Evolutionary conservation across 2,888 invertebrate species (phyloP), one percentile per base, ranked within the genome.

Genomic region (Clostera curtula): DNA sequence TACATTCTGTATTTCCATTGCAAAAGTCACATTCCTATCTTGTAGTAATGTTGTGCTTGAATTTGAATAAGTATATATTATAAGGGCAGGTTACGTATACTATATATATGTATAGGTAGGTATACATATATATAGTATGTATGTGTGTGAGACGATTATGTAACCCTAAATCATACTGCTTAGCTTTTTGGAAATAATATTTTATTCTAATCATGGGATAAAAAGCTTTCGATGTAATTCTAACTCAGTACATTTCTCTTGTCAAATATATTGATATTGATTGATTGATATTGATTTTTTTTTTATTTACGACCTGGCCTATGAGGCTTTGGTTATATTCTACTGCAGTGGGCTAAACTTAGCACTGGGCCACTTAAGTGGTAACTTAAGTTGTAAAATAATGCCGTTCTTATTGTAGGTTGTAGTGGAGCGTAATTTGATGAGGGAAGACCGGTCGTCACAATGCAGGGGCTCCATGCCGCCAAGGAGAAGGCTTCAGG

Each of bases 401-500:
- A 22, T 11, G 10, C 14, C 25, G 11, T 12, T 12, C 36, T 43
- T n/a, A 34, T 47, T 47, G 0, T 49, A 75, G 75, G 74, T 64
- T 59, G 57, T 67, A 59, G 61, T 50, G 49, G 48, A 60, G 57
- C 59, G 55, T 52, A 55, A 42, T 62, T 77, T 71, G 66, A 80
- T 79, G 82, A 55, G 64, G 76, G 56, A 64, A 47, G 58, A 50
- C 54, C 55, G 48, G 56, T 49, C 48, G 49, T 58, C 57, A 54
- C 55, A 59, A 82, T 83, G 82, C 77, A 80, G 71, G 82, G 74
- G 73, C 72, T 83, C 48, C 70, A 69, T 42, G 76, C 82, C 67
- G 82, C 82, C 60, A 83, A 83, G 60, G 79, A 83, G 56, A 83
- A 80, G 68, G 82, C 80, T 56, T 73, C 82, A 19, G 79, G 80